A percentile compares a stretch with the other conserved stretches of the same genome.
Conservation (phyloP, 2,113 vertebrate species). For the Esox niger region DNA sequence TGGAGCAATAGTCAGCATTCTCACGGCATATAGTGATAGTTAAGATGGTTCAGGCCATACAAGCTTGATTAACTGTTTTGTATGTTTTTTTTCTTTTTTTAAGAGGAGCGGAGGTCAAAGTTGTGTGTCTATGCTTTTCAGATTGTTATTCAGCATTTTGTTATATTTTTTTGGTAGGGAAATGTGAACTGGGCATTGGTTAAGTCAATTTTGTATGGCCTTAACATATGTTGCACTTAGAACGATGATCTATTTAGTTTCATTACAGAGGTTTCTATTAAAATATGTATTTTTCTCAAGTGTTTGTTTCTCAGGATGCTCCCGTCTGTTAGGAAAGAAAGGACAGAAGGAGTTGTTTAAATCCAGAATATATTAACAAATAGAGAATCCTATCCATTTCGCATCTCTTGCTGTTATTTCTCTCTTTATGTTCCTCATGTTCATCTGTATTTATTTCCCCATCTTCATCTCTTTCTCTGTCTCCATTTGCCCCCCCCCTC, state of each 20-base stretch:
- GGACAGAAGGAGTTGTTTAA: constrained; percentile 8
- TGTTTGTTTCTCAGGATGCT: constrained; percentile 43
- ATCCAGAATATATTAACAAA: not conserved
- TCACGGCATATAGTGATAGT: not conserved
- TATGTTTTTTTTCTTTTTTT: too few relatives aligned
- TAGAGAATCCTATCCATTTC: not conserved
- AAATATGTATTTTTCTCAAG: constrained; percentile 12
- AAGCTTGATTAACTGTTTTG: too few relatives aligned
- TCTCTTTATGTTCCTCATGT: not conserved
- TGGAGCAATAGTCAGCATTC: not conserved
- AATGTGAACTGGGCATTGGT: too few relatives aligned
- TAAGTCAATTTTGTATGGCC: too few relatives aligned
- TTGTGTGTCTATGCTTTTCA: too few relatives aligned
- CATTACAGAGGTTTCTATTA: constrained; percentile 36
- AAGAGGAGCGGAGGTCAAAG: too few relatives aligned
- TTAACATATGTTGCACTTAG: constrained; percentile 36
- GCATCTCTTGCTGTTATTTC: not conserved
- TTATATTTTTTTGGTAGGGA: too few relatives aligned
- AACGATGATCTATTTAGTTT: constrained; percentile 40
- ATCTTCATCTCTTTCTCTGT: not conserved
- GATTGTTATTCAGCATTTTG: too few relatives aligned
- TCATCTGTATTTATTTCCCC: not conserved
- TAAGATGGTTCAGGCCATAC: too few relatives aligned
- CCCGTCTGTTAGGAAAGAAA: constrained; percentile 11
- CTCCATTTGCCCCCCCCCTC: not conserved